A percentile compares a stretch with the other conserved stretches of the same genome.
Evolutionary conservation across 1,140 invertebrate genomes (phyloP).

Genomic region (Drosophila leontia): DNA sequence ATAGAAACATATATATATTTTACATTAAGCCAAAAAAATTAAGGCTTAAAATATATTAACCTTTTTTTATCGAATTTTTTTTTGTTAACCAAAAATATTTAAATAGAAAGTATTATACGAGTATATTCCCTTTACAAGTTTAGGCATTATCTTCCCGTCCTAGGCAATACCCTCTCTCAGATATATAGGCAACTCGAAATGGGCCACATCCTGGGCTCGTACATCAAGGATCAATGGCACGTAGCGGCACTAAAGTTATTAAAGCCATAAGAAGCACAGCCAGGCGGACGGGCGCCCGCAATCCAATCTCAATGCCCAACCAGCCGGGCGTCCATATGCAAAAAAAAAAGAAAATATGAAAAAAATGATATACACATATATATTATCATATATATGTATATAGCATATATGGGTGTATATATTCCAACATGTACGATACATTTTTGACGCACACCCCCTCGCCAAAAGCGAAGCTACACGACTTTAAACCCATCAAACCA

Average conservation of each 20-base stretch:
- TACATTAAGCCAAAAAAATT: background rate
- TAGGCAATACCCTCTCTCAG: slow-evolving; percentile 1
- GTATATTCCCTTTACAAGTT: background rate
- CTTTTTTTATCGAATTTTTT: background rate
- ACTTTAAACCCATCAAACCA: slow-evolving; percentile 82
- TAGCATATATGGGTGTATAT: slow-evolving; percentile 5
- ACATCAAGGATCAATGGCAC: slow-evolving; percentile 81
- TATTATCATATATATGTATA: background rate
- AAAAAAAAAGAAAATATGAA: slow-evolving; percentile 32
- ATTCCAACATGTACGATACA: slow-evolving; percentile 42
- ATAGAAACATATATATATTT: background rate
- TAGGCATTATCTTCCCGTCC: background rate
- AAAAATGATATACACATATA: background rate
- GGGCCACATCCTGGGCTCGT: slow-evolving; percentile 34
- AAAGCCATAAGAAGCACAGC: slow-evolving; percentile 76
- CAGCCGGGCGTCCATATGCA: slow-evolving; percentile 73
- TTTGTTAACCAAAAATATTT: background rate
- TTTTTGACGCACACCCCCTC: slow-evolving; percentile 67
- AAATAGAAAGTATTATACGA: too few relatives aligned
- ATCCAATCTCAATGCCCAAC: slow-evolving; percentile 59
- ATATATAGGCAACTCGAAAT: slow-evolving; percentile 7
- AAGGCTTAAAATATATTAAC: background rate
- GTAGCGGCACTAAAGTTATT: slow-evolving; percentile 80
- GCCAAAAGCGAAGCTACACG: slow-evolving; percentile 36
- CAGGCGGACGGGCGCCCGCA: slow-evolving; percentile 60